phyloP scores from a whole-genome alignment of 2,888 invertebrate genomes.

The Alloplasta piceator region DNA sequence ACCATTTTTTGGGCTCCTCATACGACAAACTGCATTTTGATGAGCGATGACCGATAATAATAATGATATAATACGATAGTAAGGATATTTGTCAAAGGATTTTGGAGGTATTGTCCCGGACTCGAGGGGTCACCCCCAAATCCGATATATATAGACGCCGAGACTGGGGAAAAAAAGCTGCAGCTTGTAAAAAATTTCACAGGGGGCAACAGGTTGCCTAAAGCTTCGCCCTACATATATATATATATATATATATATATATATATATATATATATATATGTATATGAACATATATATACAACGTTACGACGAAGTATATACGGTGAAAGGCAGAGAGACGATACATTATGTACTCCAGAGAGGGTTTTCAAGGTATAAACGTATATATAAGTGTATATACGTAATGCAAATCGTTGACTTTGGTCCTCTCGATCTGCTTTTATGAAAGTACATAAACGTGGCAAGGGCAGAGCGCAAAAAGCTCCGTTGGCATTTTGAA shows the following conservation, averaged over 20 bases:
- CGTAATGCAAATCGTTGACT: no score
- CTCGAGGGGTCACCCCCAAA: constrained; percentile 4
- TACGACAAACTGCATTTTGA: background rate
- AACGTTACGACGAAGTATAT: no score
- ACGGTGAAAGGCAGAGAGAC: no score
- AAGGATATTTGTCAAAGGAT: constrained; percentile 19
- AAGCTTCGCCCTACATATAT: background rate
- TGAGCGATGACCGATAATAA: constrained; percentile 21
- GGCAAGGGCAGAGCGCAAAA: no score
- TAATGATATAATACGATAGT: background rate
- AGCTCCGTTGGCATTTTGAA: no score
- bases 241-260: no score
- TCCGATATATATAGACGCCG: background rate
- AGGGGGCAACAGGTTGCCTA: constrained; percentile 34
- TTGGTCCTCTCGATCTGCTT: no score
- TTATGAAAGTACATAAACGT: no score
- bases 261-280: background rate
- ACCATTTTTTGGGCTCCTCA: constrained; percentile 8
- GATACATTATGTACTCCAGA: no score
- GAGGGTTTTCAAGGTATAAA: no score
- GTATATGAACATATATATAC: background rate
- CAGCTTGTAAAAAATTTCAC: constrained; percentile 13
- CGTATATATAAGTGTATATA: no score
- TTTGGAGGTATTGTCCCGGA: background rate
- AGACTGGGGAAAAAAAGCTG: background rate